These are phyloP conservation scores for Drosophila virilis DNA, from an alignment of 1,140 invertebrate species.

Conservation along the genomic window DNA sequence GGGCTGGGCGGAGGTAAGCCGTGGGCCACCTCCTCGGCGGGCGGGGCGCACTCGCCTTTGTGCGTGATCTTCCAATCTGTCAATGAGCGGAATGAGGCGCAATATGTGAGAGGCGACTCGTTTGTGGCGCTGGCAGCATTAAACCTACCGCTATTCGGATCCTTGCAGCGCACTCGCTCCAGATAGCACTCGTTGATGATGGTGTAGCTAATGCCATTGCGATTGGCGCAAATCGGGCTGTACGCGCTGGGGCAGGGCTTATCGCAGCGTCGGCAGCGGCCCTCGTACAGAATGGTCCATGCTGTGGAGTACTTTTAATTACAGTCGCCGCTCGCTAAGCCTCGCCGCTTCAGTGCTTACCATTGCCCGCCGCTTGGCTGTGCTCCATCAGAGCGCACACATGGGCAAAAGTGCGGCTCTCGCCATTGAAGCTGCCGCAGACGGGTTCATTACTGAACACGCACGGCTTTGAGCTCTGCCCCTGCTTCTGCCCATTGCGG, in stretches of 20 bases:
- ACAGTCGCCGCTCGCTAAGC: conserved; percentile 18
- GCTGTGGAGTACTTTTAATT: conserved; percentile 37
- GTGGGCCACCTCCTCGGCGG: conserved; percentile 10
- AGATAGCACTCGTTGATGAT: conserved; percentile 76
- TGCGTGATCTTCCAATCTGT: conserved; percentile 59
- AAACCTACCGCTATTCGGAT: conserved; percentile 59
- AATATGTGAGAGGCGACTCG: neutral
- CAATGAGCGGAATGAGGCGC: neutral
- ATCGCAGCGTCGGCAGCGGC: conserved; percentile 60
- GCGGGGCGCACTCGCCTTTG: conserved; percentile 48
- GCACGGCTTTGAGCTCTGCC: conserved; percentile 33
- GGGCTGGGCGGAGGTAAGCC: conserved; percentile 2
- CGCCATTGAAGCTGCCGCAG: conserved; percentile 64
- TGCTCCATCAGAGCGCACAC: conserved; percentile 69
- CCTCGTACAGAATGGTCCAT: conserved; percentile 66
- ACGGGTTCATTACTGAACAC: conserved; percentile 70
- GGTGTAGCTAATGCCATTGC: conserved; percentile 68
- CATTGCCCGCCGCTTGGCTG: conserved; percentile 61
- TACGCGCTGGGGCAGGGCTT: conserved; percentile 60
- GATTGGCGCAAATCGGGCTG: conserved; percentile 66
- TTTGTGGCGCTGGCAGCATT: too few species aligned
- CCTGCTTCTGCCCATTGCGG: neutral
- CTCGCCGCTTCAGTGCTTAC: conserved; percentile 35
- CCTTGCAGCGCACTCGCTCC: conserved; percentile 67
- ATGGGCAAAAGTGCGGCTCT: conserved; percentile 59